Evolutionary conservation across 2,888 invertebrate genomes (phyloP), one percentile per base, ranked within the genome.

Genomic region (Chrysotoxum bicinctum): DNA sequence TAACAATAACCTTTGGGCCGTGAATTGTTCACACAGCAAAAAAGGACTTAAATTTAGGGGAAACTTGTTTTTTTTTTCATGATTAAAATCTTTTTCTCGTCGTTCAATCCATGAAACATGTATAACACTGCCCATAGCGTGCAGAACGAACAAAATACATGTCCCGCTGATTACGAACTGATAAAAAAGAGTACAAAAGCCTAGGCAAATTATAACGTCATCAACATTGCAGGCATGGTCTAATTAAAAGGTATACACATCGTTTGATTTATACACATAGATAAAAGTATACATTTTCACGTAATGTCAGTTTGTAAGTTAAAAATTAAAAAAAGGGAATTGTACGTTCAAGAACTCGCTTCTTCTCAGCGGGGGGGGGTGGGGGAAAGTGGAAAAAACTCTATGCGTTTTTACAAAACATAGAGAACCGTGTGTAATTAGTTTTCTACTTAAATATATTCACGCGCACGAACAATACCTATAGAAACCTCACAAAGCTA

Each of bases 241-340:
- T 83, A 83, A 83, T 83, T 83, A 83, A 78, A 73, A 62, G 77
- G 82, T 73, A 82, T 37, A 26, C 26, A 69, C 72, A 60, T 72
- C 23, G 43, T 78, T 82, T 73, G 66, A 82, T 73, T 78, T 73
- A 62, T 35, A 35, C 48, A 66, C 68, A 69, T 26, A 78, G 68
- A 73, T 83, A 83, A 78, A 78, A 32, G n/a, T n/a, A n/a, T 14
- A 54, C 52, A 68, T 60, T 72, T 73, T 60, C 72, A 52, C 43
- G 3, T 56, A 62, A 56, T 62, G 60, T 48, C 54, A 60, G 16
- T 26, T 74, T 66, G 26, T n/a, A 19, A 37, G 19, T 37, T 56
- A 30, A 45, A 19, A 56, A 40, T n/a, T 26, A 26, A 4, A 26
- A 32, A 60, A 54, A 30, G 48, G 58, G 23, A 50, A 56, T 12